Conservation (phyloP, 2,888 invertebrate species). For the Seira musarum region DNA sequence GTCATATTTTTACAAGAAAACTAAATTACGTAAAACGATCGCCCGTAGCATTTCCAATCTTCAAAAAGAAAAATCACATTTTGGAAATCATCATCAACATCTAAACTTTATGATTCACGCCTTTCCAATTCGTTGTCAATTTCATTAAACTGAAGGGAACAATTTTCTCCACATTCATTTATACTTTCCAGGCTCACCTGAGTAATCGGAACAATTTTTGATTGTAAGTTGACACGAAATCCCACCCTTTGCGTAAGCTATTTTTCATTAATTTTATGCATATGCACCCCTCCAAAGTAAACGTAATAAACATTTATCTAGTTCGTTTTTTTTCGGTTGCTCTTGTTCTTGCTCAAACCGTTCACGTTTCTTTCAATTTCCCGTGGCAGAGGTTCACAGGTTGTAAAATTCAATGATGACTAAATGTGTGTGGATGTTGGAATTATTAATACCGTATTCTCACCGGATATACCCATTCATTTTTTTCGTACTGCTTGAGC, state of each 20-base stretch:
- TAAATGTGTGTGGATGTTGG: conserved; percentile 52
- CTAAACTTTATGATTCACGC: too few species aligned
- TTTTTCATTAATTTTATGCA: not conserved
- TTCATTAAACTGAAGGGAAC: not conserved
- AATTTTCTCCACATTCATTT: too few species aligned
- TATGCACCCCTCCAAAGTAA: not conserved
- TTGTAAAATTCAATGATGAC: conserved; percentile 56
- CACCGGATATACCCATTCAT: conserved; percentile 56
- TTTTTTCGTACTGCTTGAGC: conserved; percentile 36
- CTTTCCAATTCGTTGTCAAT: too few species aligned
- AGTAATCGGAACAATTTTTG: not conserved
- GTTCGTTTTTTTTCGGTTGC: not conserved
- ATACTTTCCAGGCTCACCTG: too few species aligned
- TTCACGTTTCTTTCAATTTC: conserved; percentile 23
- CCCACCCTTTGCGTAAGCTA: conserved; percentile 23
- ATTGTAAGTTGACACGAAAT: conserved; percentile 40
- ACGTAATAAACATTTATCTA: conserved; percentile 22
- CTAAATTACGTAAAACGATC: too few species aligned
- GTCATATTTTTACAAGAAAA: too few species aligned
- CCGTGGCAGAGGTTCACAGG: conserved; percentile 40
- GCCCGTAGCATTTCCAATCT: too few species aligned
- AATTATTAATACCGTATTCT: conserved; percentile 46
- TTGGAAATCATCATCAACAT: too few species aligned
- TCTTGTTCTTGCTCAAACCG: too few species aligned
- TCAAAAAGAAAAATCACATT: too few species aligned